Evolutionary conservation across 2,113 vertebrate species (phyloP).

Genomic region (Scopus umbretta): DNA sequence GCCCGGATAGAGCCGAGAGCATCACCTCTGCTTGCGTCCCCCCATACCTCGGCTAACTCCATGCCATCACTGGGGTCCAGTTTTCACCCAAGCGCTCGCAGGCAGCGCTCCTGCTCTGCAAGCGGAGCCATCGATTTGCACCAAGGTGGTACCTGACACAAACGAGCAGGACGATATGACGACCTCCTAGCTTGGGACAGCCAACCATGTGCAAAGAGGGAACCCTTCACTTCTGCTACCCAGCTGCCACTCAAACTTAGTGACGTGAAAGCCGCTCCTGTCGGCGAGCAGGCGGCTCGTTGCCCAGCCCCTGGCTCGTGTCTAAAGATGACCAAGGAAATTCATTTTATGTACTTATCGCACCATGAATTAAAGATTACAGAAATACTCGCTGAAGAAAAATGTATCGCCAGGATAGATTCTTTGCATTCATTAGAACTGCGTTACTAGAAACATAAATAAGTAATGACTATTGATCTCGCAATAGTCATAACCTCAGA

Average conservation of each 20-base stretch:
- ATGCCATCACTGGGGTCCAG: background rate
- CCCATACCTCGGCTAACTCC: background rate
- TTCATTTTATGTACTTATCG: conserved; percentile 27
- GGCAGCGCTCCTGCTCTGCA: background rate
- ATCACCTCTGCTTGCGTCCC: background rate
- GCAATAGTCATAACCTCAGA: conserved; percentile 44
- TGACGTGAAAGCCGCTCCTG: background rate
- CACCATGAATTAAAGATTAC: conserved; percentile 50
- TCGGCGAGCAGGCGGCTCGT: background rate
- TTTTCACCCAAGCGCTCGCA: background rate
- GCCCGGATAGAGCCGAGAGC: rapidly evolving
- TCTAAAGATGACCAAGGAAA: background rate
- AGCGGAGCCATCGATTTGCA: background rate
- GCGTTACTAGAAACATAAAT: conserved; percentile 67
- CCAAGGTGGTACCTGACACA: background rate
- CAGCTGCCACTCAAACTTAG: background rate
- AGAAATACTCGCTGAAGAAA: conserved; percentile 16
- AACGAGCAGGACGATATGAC: rapidly evolving
- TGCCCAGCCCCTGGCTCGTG: background rate
- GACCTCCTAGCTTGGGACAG: background rate
- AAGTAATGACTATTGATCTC: conserved; percentile 55
- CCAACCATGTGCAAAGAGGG: too few species aligned
- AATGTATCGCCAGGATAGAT: conserved; percentile 25
- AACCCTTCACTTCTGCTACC: background rate
- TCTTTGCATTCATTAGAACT: conserved; percentile 62